Evolutionary conservation across 2,113 vertebrate species (phyloP).

Genomic region (Crocuta crocuta): DNA sequence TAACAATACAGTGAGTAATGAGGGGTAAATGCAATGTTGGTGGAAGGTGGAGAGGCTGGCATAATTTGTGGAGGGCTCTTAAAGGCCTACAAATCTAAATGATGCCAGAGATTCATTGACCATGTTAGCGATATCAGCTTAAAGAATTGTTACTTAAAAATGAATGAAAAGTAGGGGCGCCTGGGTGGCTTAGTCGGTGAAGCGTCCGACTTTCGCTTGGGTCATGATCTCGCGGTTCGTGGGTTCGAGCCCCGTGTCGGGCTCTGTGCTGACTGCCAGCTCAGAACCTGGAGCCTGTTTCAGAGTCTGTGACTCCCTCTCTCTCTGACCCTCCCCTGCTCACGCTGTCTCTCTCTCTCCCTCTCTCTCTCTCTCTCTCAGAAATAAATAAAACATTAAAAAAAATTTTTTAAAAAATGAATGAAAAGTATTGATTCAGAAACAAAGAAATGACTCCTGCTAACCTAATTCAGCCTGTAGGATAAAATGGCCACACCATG

Average conservation of each 20-base stretch:
- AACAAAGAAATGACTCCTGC: constrained; percentile 49
- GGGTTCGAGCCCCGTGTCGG: too few relatives aligned
- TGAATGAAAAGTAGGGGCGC: constrained; percentile 60
- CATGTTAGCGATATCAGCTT: not conserved
- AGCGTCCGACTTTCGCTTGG: too few relatives aligned
- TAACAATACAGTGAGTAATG: constrained; percentile 44
- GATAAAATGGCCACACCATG: constrained; percentile 25
- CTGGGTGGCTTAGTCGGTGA: too few relatives aligned
- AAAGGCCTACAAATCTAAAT: constrained; percentile 58
- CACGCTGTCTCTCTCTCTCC: too few relatives aligned
- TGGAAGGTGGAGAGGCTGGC: constrained; percentile 41
- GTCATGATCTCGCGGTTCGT: too few relatives aligned
- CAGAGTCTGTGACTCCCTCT: too few relatives aligned
- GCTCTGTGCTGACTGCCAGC: too few relatives aligned
- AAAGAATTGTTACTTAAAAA: constrained; percentile 66
- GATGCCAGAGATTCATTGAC: constrained; percentile 55
- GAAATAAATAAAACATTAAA: too few relatives aligned
- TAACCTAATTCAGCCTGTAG: constrained; percentile 35
- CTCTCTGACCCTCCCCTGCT: too few relatives aligned
- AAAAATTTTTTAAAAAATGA: constrained; percentile 34
- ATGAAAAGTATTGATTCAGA: constrained; percentile 67
- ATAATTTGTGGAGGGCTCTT: constrained; percentile 43
- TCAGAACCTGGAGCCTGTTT: too few relatives aligned
- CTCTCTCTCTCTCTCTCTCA: too few relatives aligned
- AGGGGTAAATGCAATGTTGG: constrained; percentile 34